Evolutionary conservation across 1,140 invertebrate species (phyloP), one percentile per base, ranked within the genome.

Genomic region (Caerostris darwini): DNA sequence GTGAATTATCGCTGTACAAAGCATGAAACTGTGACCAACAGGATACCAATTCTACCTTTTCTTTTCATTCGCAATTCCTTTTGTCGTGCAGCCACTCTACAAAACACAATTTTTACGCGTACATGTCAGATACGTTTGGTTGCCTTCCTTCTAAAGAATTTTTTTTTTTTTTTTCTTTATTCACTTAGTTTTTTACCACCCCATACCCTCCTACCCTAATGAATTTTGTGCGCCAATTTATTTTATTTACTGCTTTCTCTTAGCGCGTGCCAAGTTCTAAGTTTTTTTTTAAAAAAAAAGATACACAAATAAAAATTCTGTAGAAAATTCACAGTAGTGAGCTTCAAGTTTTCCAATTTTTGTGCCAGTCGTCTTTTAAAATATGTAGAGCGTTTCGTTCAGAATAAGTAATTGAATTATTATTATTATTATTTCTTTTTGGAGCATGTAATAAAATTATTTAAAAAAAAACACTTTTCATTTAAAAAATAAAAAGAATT

Each of bases 1-100:
- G 53, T 77, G 71, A 77, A 77, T 77, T 77, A 77, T 77, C 71
- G 34, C 34, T 53, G 71, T 77, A 77, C 71, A 77, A 77, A 77
- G 59, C 81, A 85, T n/a, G 53, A 87, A 93, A 87, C 61, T 93
- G 92, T 93, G 82, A 93, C 92, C 92, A 93, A 93, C 92, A 93
- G 92, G 92, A 93, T 93, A 87, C 17, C 59, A 50, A 53, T 54
- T 64, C 59, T 50, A 1, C 58, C 67, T 57, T 90, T 90, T 56
- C 34, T 56, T 71, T 19, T 56, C 53, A 50, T 57, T 77, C 17
- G 53, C 14, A 71, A n/a, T 77, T 77, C 34, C 69, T 67, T 90
- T 59, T 54, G 53, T 88, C 67, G 64, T 56, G 17, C 90, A 56
- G 8, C n/a, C 19, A 1, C 53, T 77, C 64, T 64, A 88, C 58